Base-by-base conservation (phyloP, 2,888 invertebrate species). In the Leptopilina myrica region DNA sequence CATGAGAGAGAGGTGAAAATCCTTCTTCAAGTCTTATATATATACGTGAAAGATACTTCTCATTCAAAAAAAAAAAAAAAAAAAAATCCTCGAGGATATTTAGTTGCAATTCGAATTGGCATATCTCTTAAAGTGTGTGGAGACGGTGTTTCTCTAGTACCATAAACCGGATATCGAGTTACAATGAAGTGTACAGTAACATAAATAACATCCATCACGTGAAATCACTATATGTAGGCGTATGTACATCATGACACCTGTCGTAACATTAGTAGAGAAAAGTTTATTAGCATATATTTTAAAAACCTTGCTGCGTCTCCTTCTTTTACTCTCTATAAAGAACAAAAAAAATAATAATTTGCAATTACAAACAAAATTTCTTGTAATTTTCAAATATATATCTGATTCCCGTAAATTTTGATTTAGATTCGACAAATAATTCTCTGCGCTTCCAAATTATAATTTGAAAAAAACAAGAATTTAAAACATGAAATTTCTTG, bases 51-150 rank as follows among this genome's bases (percentile, higher is more conserved):
- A 26, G 69, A 53, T 53, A 69, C 53, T 7, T 53, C 53, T 53
- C 53, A 53, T 69, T 14, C 49, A 69, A 33, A 33, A 33, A 20
- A 20, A 20, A 20, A 20, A 20, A 20, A 20, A 20, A 20, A 20
- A 20, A 20, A 20, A 20, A 20, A 33, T 12, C 46, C 66, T 66
- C 66, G 43, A 46, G 14, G 26, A 53, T 69, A 69, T 66, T 66
- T 66, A 66, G 69, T 33, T 69, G 69, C 69, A 69, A 26, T 56
- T 33, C 56, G 73, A 69, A 69, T 69, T 69, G 53, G n/a, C 26
- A 49, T 73, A 49, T 49, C 49, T 15, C 40, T 15, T 43, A 67
- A 67, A 67, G 46, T 2, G 15, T 46, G 15, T 46, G 1, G 15
- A 12, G 56, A 69, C 11, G 43, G 43, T 8, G 43, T 43, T 33